These are phyloP conservation scores for Neodiprion pinetum DNA, from an alignment of 1,140 invertebrate genomes.

Conservation along the genomic window DNA sequence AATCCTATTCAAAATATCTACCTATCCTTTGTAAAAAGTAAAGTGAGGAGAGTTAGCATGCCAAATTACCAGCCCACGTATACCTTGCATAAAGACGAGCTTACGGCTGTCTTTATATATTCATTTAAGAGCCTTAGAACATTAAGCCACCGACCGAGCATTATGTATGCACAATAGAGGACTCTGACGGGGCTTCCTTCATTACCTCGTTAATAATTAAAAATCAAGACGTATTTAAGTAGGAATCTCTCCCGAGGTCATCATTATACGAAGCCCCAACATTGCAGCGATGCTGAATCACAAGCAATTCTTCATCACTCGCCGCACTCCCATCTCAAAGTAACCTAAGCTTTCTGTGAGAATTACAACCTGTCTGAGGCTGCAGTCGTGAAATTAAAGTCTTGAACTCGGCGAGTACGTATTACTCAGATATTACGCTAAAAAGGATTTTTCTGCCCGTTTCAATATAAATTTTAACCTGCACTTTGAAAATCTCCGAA, in stretches of 20 bases:
- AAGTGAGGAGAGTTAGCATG: background rate
- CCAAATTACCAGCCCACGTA: background rate
- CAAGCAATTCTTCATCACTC: background rate
- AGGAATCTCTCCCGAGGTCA: too few relatives aligned
- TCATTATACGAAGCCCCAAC: too few relatives aligned
- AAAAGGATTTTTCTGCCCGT: too few relatives aligned
- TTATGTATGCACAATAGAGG: constrained; percentile 38
- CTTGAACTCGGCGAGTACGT: too few relatives aligned
- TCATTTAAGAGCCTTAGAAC: constrained; percentile 42
- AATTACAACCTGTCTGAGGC: too few relatives aligned
- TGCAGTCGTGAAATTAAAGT: too few relatives aligned
- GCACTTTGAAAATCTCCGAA: too few relatives aligned
- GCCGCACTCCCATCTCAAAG: too few relatives aligned
- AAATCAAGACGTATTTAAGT: background rate
- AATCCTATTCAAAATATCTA: constrained; percentile 42
- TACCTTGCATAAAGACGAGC: constrained; percentile 23
- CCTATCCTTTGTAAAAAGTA: constrained; percentile 16
- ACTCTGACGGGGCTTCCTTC: background rate
- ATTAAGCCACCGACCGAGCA: constrained; percentile 31
- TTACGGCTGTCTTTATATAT: constrained; percentile 29
- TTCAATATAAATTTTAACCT: too few relatives aligned
- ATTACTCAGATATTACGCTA: too few relatives aligned
- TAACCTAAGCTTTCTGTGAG: too few relatives aligned
- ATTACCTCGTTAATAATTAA: constrained; percentile 15
- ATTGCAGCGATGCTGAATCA: background rate